Evolutionary conservation across 2,113 vertebrate genomes (phyloP).

Genomic region (Mirza zaza): DNA sequence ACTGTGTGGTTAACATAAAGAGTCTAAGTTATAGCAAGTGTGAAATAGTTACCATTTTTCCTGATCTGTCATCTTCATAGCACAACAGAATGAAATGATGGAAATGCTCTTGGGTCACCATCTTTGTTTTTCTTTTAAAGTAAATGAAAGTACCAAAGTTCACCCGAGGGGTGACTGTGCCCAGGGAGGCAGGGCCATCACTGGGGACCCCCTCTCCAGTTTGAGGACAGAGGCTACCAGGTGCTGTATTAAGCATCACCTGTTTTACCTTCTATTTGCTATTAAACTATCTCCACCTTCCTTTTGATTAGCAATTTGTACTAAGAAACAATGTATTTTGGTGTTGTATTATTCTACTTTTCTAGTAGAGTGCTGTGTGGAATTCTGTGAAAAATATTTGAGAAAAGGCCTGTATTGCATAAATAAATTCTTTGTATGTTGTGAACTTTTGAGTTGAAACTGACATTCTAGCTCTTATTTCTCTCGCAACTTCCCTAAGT

Average conservation of each 20-base stretch:
- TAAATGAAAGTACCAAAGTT: constrained; percentile 69
- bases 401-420: constrained; percentile 85
- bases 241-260: constrained; percentile 39
- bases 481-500: constrained; percentile 67
- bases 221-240: background rate
- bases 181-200: background rate
- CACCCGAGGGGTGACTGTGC: constrained; percentile 37
- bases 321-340: constrained; percentile 84
- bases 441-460: constrained; percentile 81
- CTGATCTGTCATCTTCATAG: constrained; percentile 56
- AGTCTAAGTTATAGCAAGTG: constrained; percentile 63
- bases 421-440: constrained; percentile 86
- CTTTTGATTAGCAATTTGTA: constrained; percentile 83
- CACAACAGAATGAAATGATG: constrained; percentile 74
- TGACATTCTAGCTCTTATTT: constrained; percentile 79
- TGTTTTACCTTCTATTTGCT: constrained; percentile 63
- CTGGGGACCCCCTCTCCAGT: background rate
- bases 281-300: constrained; percentile 62
- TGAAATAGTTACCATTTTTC: constrained; percentile 62
- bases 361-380: constrained; percentile 86
- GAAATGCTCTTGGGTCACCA: background rate
- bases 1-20: constrained; percentile 61
- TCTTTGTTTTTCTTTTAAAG: constrained; percentile 25
- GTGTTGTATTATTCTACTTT: constrained; percentile 86
- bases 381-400: constrained; percentile 86